Evolutionary conservation across 2,888 invertebrate species (phyloP), one percentile per base, ranked within the genome.

Genomic region (Andrena hattorfiana): DNA sequence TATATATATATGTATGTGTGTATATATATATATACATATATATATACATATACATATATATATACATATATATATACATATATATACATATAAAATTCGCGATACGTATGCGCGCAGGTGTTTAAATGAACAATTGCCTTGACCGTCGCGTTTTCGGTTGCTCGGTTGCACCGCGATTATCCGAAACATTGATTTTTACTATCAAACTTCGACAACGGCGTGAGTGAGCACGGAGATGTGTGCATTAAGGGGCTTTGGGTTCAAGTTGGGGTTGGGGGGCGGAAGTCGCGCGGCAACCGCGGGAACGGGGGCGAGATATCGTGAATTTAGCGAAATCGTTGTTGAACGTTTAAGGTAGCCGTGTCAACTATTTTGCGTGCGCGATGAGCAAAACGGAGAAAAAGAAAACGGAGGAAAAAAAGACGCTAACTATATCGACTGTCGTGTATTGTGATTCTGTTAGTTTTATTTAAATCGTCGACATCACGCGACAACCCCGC

Each of bases 111-210:
- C 72, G 84, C 81, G 86, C 80, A 77, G 63, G 76, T 88, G 81
- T 81, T 81, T 84, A 78, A 81, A 79, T 79, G 87, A 74, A 64
- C 77, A 84, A 88, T 80, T 64, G 81, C 81, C 76, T 87, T 84
- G 75, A 73, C 23, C 75, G 73, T 87, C 75, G 69, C 54, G 66
- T 80, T 35, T 64, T 64, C 63, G 56, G 63, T 87, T 30, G 42
- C 51, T 54, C 30, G 51, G 68, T 64, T 71, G 63, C 48, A 67
- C 26, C 48, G 74, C 56, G 51, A 42, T 16, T 70, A 56, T 56
- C 79, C 75, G 32, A 16, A 60, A 67, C 62, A 72, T 51, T 49
- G 64, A 54, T 85, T 86, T 84, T 73, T 59, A 73, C 63, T 81
- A 56, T n/a, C 64, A 35, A 81, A 42, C 23, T 20, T n/a, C 62